Evolutionary conservation across 2,888 invertebrate species (phyloP).

Genomic region (Andrena marginata): DNA sequence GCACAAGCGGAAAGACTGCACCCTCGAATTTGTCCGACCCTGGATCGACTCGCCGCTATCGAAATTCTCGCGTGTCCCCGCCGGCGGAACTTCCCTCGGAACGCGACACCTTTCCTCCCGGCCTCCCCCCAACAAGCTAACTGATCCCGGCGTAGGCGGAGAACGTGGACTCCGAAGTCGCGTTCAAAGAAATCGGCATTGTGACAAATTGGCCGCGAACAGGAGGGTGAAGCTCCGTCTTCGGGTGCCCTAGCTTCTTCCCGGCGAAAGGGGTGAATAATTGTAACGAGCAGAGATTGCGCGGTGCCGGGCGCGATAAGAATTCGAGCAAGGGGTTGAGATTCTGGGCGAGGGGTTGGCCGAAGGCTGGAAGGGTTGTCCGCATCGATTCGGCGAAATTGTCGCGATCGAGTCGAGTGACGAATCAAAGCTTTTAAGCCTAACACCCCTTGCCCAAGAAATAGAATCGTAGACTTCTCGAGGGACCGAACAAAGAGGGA

Average conservation of each 20-base stretch:
- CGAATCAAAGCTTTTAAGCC: conserved; percentile 59
- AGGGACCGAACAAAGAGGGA: conserved; percentile 1
- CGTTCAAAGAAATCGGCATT: conserved; percentile 67
- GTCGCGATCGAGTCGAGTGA: conserved; percentile 67
- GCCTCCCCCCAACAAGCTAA: neutral
- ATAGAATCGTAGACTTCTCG: conserved; percentile 23
- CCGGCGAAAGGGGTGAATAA: conserved; percentile 77
- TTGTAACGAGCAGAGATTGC: conserved; percentile 79
- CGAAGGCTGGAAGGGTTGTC: conserved; percentile 62
- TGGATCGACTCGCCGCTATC: neutral
- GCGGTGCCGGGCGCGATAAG: conserved; percentile 70
- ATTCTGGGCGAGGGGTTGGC: conserved; percentile 13
- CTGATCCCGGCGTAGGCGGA: neutral
- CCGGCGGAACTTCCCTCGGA: neutral
- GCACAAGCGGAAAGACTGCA: conserved; percentile 61
- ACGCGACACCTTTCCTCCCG: neutral
- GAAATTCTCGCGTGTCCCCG: neutral
- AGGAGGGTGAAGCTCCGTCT: conserved; percentile 29
- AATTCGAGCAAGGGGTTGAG: conserved; percentile 70
- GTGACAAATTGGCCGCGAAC: conserved; percentile 75
- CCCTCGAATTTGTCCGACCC: conserved; percentile 44
- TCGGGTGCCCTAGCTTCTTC: conserved; percentile 44
- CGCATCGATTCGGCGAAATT: conserved; percentile 66
- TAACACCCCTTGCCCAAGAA: conserved; percentile 9
- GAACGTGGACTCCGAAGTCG: neutral